Base-by-base conservation (phyloP, 1,140 invertebrate genomes). In the Drosophila eugracilis region DNA sequence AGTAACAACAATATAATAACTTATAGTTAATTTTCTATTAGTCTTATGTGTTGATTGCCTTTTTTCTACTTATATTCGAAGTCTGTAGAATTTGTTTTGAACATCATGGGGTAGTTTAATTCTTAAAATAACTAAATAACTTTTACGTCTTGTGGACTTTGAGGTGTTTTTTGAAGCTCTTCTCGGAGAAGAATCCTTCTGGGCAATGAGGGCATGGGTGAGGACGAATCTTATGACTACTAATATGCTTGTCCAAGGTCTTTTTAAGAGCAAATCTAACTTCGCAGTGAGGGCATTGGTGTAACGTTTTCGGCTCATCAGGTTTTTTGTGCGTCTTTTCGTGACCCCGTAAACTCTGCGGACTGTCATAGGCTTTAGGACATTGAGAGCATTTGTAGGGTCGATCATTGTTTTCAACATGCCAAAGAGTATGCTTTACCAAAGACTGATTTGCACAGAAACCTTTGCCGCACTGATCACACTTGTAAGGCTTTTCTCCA, bases 391-490 rank as follows among this genome's bases (percentile, higher is more conserved):
- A 73, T 30, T 48, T 73, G 28, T 24, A 28, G 5, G 57, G 26
- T 1, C 48, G 58, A 21, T 63, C 57, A 7, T 21, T 44, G 15
- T 63, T 73, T 7, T 62, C 24, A 5, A 12, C 37, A 22, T 74
- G 70, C 70, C 70, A 74, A 7, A 48, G 21, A 1, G 34, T 37
- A 36, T 74, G 70, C 24, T 74, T 74, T 7, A 42, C 47, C 3
- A 74, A 22, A 5, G 70, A 74, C 44, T 74, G 70, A 37, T 73
- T 74, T 4, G 70, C 58, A n/a, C 69, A 44, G 28, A 74, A 74
- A 7, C 48, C 12, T 22, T 54, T 74, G 5, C 21, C 57, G 5
- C 70, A 74, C 15, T 62, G 21, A 0, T 32, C 44, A 24, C 70
- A 74, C 22, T 73, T 49, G 34, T 73, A 73, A 9, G 70, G 70